These are phyloP conservation scores for Adelphocoris suturalis DNA, from an alignment of 2,888 invertebrate species.

Conservation along the genomic window DNA sequence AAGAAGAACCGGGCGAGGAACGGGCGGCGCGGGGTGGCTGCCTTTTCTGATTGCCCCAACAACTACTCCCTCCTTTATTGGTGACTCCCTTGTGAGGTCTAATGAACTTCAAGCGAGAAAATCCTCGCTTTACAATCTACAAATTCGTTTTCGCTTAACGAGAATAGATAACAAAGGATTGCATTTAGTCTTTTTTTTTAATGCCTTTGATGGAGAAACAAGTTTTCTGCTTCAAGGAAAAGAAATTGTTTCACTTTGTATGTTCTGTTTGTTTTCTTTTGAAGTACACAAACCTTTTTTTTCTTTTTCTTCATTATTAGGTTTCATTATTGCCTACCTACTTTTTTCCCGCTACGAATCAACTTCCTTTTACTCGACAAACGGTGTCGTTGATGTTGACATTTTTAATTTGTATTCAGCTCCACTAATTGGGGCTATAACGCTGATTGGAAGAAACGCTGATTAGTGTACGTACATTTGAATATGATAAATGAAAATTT, in stretches of 20 bases:
- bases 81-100: slow-evolving; percentile 53
- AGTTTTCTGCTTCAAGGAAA: slow-evolving; percentile 5
- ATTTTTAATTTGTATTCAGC: too few relatives aligned
- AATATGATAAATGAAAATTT: too few relatives aligned
- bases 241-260: slow-evolving; percentile 29
- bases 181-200: background rate
- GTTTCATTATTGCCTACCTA: too few relatives aligned
- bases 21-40: background rate
- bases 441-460: too few relatives aligned
- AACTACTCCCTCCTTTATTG: slow-evolving; percentile 64
- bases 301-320: too few relatives aligned
- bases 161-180: slow-evolving; percentile 57
- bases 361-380: too few relatives aligned
- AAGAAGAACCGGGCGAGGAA: slow-evolving; percentile 13
- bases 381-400: too few relatives aligned
- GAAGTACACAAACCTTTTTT: background rate
- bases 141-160: slow-evolving; percentile 56
- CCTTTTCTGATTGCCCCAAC: slow-evolving; percentile 65
- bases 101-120: slow-evolving; percentile 66
- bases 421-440: too few relatives aligned
- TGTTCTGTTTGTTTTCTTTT: slow-evolving; percentile 11
- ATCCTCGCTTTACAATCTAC: slow-evolving; percentile 47
- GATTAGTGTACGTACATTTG: too few relatives aligned
- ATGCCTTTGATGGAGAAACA: background rate
- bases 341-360: too few relatives aligned